phyloP scores from a whole-genome alignment of 1,140 invertebrate species.

The Lutraria rhynchaena region DNA sequence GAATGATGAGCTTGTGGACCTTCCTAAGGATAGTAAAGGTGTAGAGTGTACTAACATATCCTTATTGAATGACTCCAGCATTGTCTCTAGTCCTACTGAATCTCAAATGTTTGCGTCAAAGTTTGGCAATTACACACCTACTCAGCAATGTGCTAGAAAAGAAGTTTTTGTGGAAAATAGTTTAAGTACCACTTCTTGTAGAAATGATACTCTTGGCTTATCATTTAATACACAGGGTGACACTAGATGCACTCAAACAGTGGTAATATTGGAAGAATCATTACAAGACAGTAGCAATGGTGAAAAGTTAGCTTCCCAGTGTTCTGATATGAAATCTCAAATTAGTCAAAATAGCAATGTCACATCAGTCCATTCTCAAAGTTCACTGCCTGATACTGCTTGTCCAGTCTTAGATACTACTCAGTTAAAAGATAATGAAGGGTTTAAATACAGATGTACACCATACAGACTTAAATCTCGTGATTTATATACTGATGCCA shows the following conservation, averaged over 20 bases:
- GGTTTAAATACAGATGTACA: constrained; percentile 51
- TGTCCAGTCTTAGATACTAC: constrained; percentile 16
- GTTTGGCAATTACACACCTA: constrained; percentile 41
- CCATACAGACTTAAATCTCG: constrained; percentile 16
- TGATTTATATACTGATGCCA: not conserved
- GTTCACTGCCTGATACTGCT: not conserved
- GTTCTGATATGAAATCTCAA: no score
- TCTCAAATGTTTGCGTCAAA: constrained; percentile 32
- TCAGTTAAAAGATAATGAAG: constrained; percentile 39
- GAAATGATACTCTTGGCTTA: constrained; percentile 4
- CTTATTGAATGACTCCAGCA: constrained; percentile 5
- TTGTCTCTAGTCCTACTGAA: not conserved
- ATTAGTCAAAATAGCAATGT: no score
- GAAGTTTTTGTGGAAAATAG: constrained; percentile 5
- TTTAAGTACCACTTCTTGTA: not conserved
- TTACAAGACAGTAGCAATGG: no score
- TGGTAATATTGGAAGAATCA: no score
- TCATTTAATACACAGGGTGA: no score
- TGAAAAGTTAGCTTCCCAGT: no score
- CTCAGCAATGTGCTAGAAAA: constrained; percentile 11
- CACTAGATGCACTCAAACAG: no score
- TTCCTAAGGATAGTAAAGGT: no score
- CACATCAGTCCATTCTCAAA: no score
- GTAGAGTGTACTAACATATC: no score
- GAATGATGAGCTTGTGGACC: no score